Evolutionary conservation across 2,888 invertebrate genomes (phyloP).

Genomic region (Drosophila mimica): DNA sequence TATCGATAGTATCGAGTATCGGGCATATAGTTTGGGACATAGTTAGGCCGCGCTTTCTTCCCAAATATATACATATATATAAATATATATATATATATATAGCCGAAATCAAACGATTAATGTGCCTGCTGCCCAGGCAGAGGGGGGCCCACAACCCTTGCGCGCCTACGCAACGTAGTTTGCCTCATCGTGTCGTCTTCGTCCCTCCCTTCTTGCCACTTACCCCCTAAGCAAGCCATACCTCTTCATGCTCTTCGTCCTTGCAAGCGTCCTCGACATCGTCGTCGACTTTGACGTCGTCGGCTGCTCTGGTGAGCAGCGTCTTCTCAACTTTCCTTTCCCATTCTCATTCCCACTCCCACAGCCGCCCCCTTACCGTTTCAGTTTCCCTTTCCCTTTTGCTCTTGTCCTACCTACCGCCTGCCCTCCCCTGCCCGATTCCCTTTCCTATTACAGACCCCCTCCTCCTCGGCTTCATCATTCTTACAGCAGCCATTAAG

Average conservation of each 20-base stretch:
- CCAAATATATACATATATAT: background rate
- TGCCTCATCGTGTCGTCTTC: conserved; percentile 35
- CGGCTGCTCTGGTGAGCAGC: conserved; percentile 49
- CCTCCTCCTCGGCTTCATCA: conserved; percentile 29
- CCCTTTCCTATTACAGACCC: conserved; percentile 30
- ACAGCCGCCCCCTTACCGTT: conserved; percentile 7
- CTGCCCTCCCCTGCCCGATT: conserved; percentile 4
- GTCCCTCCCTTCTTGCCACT: background rate
- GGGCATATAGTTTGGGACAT: conserved; percentile 39
- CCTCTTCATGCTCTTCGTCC: conserved; percentile 10
- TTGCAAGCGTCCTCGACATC: conserved; percentile 1
- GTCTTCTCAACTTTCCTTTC: conserved; percentile 34
- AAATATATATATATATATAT: no score
- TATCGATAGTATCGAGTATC: background rate
- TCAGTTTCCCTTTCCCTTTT: conserved; percentile 23
- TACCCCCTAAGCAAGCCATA: background rate
- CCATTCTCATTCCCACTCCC: conserved; percentile 16
- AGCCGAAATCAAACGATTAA: conserved; percentile 45
- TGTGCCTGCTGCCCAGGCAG: conserved; percentile 15
- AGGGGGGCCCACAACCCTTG: conserved; percentile 25
- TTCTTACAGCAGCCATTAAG: conserved; percentile 82
- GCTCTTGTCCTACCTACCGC: conserved; percentile 1
- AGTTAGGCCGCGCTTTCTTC: conserved; percentile 24
- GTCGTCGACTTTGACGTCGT: conserved; percentile 43
- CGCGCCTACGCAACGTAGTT: conserved; percentile 49